Base-by-base conservation (phyloP, 2,888 invertebrate species). In the Baronia brevicornis region DNA sequence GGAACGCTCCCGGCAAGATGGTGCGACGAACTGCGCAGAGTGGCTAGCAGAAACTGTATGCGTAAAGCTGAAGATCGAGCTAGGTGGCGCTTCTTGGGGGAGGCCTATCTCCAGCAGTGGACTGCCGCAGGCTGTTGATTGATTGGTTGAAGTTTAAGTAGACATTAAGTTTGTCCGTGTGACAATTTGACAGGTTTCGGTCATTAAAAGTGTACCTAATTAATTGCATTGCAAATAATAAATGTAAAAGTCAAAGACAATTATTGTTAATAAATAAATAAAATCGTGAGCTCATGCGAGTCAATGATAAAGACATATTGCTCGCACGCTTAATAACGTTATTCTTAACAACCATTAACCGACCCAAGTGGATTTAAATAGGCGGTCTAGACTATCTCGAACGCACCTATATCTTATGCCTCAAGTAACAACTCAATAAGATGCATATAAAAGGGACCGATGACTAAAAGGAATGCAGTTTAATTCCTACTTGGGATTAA, bases 371-470 rank as follows among this genome's bases (percentile, higher is more conserved):
- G 21, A 22, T 17, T 27, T 27, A 27, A 17, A 21, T 11, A 7
- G 11, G 7, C 19, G 11, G 5, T 15, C 1, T 5, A 4, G 15
- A 14, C 13, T 13, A 12, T 3, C 12, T 4, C 5, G 12, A 11
- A 8, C 25, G n/a, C 7, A 25, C 35, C 19, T 20, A 27, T 27
- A 19, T 17, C 11, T 21, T 18, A n/a, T 28, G 19, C 28, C 20
- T 39, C 43, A 44, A 35, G 43, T 50, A 56, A 59, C 55, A 54
- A 55, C 57, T 67, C 59, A 65, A 62, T 69, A 66, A 58, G 6
- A 17, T 2, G 41, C 3, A 4, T 17, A 58, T 55, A 60, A 58
- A 62, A 54, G 54, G 42, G 31, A 39, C 55, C 55, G 60, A 63
- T 39, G 36, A 52, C 34, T 40, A 23, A 11, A 25, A 25, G 61